Base-by-base conservation (phyloP, 2,113 vertebrate genomes). In the Hucho hucho region DNA sequence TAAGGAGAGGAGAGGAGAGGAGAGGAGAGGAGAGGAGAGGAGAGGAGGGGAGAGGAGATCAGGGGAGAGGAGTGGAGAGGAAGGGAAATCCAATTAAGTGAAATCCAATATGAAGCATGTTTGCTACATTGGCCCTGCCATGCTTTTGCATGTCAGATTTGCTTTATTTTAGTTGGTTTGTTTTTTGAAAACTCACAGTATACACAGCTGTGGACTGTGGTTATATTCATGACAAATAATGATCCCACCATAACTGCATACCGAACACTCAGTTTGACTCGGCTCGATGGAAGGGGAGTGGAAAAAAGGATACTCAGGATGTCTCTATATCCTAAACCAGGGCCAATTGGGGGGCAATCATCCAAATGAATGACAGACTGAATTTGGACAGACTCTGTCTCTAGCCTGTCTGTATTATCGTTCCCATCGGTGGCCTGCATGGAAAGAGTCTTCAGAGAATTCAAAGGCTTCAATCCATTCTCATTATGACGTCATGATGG, bases 131-230 rank as follows among this genome's bases (percentile, higher is more conserved):
- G 3, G 13, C 12, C 49, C 49, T 53, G 49, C 49, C 16, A 67
- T 64, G 83, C 82, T 83, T 83, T 78, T 84, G 56, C 72, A 75
- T 46, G 75, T 72, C 83, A 80, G 84, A 86, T 86, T 87, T 85
- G 86, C 83, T 86, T 89, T 79, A 79, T 80, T 78, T 89, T 70
- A 83, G 82, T 61, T 25, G 20, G 73, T 88, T 86, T 82, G 81
- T 85, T 84, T 79, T 80, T 77, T 79, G 79, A 87, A 79, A 81
- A 85, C 83, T 82, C 75, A 7, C 83, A 83, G 78, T 82, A 70
- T 84, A 82, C 61, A 64, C 85, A 86, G 78, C 80, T 90, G 88
- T 75, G 82, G 81, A 77, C 75, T 84, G 88, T 73, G 86, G 83
- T 88, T 83, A n/a, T 29, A 86, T 49, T 83, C 80, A 81, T 83